phyloP scores from a whole-genome alignment of 2,113 vertebrate species.

The Limanda limanda region DNA sequence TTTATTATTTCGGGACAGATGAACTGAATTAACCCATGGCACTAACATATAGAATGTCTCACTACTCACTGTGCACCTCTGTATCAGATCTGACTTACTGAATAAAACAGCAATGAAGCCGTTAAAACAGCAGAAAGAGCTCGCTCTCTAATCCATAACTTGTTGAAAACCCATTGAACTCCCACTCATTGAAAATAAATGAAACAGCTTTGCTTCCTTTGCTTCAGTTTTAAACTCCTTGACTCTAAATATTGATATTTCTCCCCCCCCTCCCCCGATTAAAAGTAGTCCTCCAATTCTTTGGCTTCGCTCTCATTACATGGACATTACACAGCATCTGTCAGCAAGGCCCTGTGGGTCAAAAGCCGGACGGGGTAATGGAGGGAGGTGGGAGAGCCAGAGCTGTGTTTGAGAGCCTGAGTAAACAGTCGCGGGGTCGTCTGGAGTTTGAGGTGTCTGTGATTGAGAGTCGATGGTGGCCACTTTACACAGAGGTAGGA shows the following conservation, averaged over 20 bases:
- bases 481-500: constrained; percentile 8
- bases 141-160: constrained; percentile 17
- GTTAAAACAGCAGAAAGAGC: background rate
- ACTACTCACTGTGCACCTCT: too few relatives aligned
- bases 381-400: constrained; percentile 48
- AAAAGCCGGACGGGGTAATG: constrained; percentile 53
- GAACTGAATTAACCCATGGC: too few relatives aligned
- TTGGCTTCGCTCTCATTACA: constrained; percentile 36
- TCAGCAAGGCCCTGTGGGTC: constrained; percentile 48
- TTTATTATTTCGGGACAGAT: too few relatives aligned
- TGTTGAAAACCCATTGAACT: constrained; percentile 8
- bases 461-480: constrained; percentile 44
- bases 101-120: background rate
- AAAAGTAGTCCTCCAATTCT: constrained; percentile 26
- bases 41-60: too few relatives aligned
- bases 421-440: constrained; percentile 73
- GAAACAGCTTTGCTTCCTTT: background rate
- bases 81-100: background rate
- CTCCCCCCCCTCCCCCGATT: background rate
- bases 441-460: constrained; percentile 75
- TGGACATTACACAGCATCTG: constrained; percentile 63
- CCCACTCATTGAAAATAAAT: constrained; percentile 19
- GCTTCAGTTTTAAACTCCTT: background rate
- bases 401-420: constrained; percentile 66
- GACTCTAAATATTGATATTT: constrained; percentile 18